Percentiles rank a stretch among this genome's conserved stretches.
These are phyloP conservation scores for Coelopa frigida DNA, from an alignment of 1,140 invertebrate species.

Conservation along the genomic window DNA sequence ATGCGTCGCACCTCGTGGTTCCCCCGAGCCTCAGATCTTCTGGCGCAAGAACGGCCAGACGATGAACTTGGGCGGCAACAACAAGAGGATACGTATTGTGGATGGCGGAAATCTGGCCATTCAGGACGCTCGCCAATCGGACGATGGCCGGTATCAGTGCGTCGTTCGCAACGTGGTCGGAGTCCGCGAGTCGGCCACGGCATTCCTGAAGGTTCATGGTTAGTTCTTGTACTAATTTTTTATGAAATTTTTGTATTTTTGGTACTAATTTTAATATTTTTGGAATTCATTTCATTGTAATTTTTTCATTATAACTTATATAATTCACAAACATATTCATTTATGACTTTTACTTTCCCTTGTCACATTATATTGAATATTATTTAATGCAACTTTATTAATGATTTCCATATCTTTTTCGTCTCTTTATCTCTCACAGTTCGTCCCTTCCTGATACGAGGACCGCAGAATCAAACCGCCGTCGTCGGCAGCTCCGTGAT, in stretches of 20 bases:
- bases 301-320: too few relatives aligned
- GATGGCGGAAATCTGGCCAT: conserved; percentile 76
- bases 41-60: conserved; percentile 80
- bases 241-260: background rate
- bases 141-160: conserved; percentile 79
- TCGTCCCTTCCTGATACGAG: conserved; percentile 71
- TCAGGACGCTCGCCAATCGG: conserved; percentile 67
- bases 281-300: background rate
- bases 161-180: conserved; percentile 78
- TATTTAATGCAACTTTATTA: background rate
- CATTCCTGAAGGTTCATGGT: conserved; percentile 75
- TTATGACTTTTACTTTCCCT: background rate
- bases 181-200: conserved; percentile 64
- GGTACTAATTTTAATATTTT: background rate
- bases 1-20: conserved; percentile 78
- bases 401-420: conserved; percentile 1
- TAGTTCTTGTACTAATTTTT: conserved; percentile 40
- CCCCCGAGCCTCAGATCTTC: conserved; percentile 71
- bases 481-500: conserved; percentile 66
- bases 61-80: conserved; percentile 52
- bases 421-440: conserved; percentile 48
- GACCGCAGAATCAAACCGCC: conserved; percentile 66
- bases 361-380: background rate
- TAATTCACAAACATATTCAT: background rate
- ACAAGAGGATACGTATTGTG: conserved; percentile 62